Conservation (phyloP, 2,888 invertebrate genomes). For the Oscheius sp. region DNA sequence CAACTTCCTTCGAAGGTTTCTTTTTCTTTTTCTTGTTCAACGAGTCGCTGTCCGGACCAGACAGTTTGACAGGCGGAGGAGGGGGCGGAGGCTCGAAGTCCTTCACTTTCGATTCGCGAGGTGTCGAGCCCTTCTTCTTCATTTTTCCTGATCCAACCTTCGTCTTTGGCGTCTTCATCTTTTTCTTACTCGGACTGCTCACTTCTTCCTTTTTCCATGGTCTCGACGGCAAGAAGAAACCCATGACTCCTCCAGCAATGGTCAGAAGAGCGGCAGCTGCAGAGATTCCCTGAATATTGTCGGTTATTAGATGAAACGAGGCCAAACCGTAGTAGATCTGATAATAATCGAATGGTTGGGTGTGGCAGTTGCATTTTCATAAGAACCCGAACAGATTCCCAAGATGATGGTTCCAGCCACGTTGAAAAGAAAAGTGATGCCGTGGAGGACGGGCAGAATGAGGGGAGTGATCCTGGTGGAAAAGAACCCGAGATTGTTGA, state of each 20-base stretch:
- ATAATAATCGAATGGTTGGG: constrained; percentile 4
- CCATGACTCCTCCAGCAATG: neutral
- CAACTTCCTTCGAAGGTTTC: too few relatives aligned
- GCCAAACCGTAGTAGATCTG: neutral
- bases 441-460: constrained; percentile 1
- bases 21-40: too few relatives aligned
- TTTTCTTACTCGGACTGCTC: neutral
- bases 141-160: too few relatives aligned
- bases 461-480: neutral
- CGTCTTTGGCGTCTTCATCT: neutral
- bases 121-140: too few relatives aligned
- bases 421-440: neutral
- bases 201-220: neutral
- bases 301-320: too few relatives aligned
- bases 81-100: too few relatives aligned
- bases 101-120: too few relatives aligned
- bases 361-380: too few relatives aligned
- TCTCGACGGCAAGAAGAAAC: neutral
- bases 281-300: neutral
- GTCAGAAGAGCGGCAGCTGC: neutral
- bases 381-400: neutral
- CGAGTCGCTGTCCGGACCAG: neutral
- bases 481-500: neutral
- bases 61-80: too few relatives aligned
- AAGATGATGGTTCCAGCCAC: neutral